These are phyloP conservation scores for Synanthedon tipuliformis DNA, from an alignment of 2,888 invertebrate genomes.

Conservation along the genomic window DNA sequence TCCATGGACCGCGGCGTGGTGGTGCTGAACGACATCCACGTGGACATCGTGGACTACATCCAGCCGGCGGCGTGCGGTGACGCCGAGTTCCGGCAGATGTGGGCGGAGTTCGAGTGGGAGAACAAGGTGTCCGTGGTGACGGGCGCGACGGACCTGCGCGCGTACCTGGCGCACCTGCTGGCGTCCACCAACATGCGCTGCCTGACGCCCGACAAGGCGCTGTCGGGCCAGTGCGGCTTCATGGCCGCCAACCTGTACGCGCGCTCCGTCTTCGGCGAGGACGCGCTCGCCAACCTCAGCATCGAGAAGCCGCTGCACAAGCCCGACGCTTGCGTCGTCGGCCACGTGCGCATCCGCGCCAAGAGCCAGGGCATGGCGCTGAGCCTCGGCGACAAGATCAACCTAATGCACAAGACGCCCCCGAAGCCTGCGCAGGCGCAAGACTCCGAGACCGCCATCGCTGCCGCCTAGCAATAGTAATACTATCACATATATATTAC, in stretches of 20 bases:
- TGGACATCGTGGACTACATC: slow-evolving; percentile 99
- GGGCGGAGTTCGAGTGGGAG: slow-evolving; percentile 99
- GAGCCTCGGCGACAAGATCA: slow-evolving; percentile 98
- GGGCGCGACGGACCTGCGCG: slow-evolving; percentile 89
- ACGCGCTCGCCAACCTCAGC: slow-evolving; percentile 98
- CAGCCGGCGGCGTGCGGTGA: slow-evolving; percentile 95
- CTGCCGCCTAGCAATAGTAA: too few relatives aligned
- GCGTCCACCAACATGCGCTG: slow-evolving; percentile 99
- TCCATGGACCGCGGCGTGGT: slow-evolving; percentile 96
- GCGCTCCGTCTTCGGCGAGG: slow-evolving; percentile 97
- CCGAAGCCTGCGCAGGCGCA: slow-evolving; percentile 31
- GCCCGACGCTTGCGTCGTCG: slow-evolving; percentile 88
- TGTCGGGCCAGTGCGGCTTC: slow-evolving; percentile 98
- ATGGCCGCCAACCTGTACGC: slow-evolving; percentile 99
- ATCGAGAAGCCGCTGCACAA: slow-evolving; percentile 95
- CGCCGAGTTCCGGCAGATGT: slow-evolving; percentile 98
- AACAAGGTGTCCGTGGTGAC: slow-evolving; percentile 98
- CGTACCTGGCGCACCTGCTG: slow-evolving; percentile 92
- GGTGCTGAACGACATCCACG: slow-evolving; percentile 98
- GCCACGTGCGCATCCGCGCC: slow-evolving; percentile 97
- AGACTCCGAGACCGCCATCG: too few relatives aligned
- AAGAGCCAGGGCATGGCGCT: slow-evolving; percentile 99
- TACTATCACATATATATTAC: too few relatives aligned
- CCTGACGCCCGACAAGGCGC: slow-evolving; percentile 95
- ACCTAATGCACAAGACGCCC: slow-evolving; percentile 85